A percentile compares a stretch with the other conserved stretches of the same genome.
phyloP scores from a whole-genome alignment of 2,113 vertebrate species.

The Microcebus murinus region DNA sequence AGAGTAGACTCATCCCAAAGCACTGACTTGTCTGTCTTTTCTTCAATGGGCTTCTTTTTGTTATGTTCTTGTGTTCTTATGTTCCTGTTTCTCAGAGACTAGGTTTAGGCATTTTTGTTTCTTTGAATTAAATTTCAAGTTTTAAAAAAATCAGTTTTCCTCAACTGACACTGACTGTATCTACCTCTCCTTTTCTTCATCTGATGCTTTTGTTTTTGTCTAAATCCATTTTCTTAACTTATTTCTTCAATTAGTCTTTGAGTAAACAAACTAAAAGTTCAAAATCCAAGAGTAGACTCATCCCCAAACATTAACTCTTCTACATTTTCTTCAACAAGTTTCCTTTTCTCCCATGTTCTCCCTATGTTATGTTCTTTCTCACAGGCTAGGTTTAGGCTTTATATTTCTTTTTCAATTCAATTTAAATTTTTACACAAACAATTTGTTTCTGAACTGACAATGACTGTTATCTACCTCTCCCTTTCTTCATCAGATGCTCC shows the following conservation, averaged over 20 bases:
- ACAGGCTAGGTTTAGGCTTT: conserved; percentile 31
- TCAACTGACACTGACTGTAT: conserved; percentile 36
- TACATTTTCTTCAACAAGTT: conserved; percentile 73
- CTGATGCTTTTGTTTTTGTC: conserved; percentile 60
- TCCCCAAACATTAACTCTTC: conserved; percentile 90
- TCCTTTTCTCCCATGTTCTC: conserved; percentile 80
- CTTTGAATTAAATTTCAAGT: conserved; percentile 63
- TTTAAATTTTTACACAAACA: conserved; percentile 23
- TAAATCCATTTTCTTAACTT: neutral
- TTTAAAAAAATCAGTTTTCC: conserved; percentile 59
- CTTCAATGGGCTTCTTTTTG: conserved; percentile 77
- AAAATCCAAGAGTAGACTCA: conserved; percentile 86
- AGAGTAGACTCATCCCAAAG: conserved; percentile 88
- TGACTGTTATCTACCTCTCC: neutral
- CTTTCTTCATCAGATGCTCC: conserved; percentile 58
- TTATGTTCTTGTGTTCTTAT: conserved; percentile 82
- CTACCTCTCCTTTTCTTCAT: conserved; percentile 25
- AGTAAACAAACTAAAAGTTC: conserved; percentile 63
- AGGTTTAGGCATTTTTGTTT: conserved; percentile 55
- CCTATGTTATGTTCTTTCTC: conserved; percentile 82
- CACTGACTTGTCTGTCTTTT: conserved; percentile 88
- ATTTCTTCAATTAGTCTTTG: conserved; percentile 8
- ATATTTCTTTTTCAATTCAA: conserved; percentile 63
- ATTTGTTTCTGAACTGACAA: conserved; percentile 61
- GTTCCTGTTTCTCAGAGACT: conserved; percentile 58